Base-by-base conservation (phyloP, 1,140 invertebrate species). In the Sarcophaga peregrina region DNA sequence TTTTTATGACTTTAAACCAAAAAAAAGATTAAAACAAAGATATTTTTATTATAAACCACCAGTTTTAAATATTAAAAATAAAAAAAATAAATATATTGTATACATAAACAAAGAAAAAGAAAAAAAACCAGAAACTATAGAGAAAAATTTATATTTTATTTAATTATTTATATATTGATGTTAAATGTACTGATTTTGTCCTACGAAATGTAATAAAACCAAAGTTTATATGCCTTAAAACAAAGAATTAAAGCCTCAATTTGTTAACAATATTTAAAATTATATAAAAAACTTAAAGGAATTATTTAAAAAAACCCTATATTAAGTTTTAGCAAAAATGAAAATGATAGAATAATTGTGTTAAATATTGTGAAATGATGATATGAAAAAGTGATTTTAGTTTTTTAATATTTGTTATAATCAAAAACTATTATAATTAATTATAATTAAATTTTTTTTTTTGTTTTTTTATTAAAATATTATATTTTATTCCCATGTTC, bases 171-270 rank as follows among this genome's bases (percentile, higher is more conserved):
- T 68, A 20, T 68, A 68, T 68, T 68, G 62, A 68, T 68, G 62
- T 68, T 68, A 20, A 20, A 68, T 68, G 62, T 68, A 68, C 62
- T 68, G 62, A 68, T 68, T 68, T 68, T 68, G 62, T 68, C 62
- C 62, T 25, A 68, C 17, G 10, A 25, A 25, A 68, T n/a, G 13
- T 15, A 68, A 68, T 20, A 25, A 68, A 68, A 20, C 62, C 17
- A 20, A 68, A 68, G 20, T 9, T 68, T 68, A 58, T 58, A 58
- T 68, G 62, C 62, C 62, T 68, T 68, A 25, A 68, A 68, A 68
- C 1, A 37, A 37, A 37, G 25, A 68, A 68, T 68, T 13, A n/a
- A 68, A 68, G 62, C 62, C 62, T 68, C 62, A 68, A 68, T 68
- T 68, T 25, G 62, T 68, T 68, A 68, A 68, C 62, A 68, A 25